These are phyloP conservation scores for Paelopatides confundens DNA, from an alignment of 53 echinoderm and acorn worm genomes.

Conservation along the genomic window DNA sequence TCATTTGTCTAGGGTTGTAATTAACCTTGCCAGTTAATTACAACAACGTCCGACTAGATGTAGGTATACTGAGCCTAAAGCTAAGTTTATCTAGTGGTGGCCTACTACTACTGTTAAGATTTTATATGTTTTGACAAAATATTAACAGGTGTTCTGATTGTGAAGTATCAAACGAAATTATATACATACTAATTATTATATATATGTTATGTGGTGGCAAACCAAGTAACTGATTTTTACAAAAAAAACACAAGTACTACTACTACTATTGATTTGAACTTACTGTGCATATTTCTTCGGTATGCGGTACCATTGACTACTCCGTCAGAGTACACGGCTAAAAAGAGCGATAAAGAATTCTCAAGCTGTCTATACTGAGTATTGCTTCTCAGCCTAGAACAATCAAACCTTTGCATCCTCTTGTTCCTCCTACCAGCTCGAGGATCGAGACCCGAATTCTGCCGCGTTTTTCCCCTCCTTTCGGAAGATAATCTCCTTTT, in stretches of 20 bases:
- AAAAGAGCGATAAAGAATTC: neutral
- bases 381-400: neutral
- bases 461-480: neutral
- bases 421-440: conserved; percentile 2
- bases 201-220: too few species aligned
- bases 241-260: neutral
- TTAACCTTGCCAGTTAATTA: too few species aligned
- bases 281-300: neutral
- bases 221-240: too few species aligned
- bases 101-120: too few species aligned
- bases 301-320: neutral
- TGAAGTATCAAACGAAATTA: too few species aligned
- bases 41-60: too few species aligned
- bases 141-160: too few species aligned
- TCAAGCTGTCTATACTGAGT: neutral
- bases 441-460: neutral
- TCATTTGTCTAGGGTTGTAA: too few species aligned
- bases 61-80: too few species aligned
- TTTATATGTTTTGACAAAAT: too few species aligned
- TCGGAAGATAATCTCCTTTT: conserved; percentile 8
- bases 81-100: too few species aligned
- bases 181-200: too few species aligned
- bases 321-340: conserved; percentile 23
- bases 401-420: neutral
- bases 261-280: neutral